Base-by-base conservation (phyloP, 2,888 invertebrate species). In the Alloplasta piceator region DNA sequence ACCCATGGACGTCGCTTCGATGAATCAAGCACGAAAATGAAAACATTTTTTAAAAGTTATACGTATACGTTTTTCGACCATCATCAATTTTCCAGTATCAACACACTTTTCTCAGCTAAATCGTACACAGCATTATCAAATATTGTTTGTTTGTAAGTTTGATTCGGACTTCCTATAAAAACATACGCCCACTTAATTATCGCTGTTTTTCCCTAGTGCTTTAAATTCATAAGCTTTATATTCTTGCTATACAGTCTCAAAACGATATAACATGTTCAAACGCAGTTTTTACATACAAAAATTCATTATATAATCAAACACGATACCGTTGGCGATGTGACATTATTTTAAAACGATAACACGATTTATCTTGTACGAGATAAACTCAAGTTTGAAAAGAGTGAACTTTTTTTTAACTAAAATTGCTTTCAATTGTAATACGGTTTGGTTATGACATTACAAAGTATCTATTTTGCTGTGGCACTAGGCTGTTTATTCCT, bases 381-480 rank as follows among this genome's bases (percentile, higher is more conserved):
- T 74, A 50, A 56, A 68, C 68, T 46, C 36, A 14, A 58, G 52
- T 71, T 38, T 26, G 70, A 63, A 75, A 68, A 63, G 70, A 26
- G 26, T 26, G 26, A n/a, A n/a, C 3, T 26, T 26, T 26, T 26
- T 26, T 26, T 26, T 78, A 82, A 83, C 75, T 67, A 70, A 77
- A 76, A 76, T 82, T 83, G 75, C 80, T 63, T 85, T 89, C 88
- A 80, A 85, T 90, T 91, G 91, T 91, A 90, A 90, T 90, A 91
- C 83, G 88, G 90, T 91, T 91, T 90, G 90, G 90, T 90, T 89
- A 88, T 87, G 87, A 88, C 85, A 85, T 85, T 88, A 84, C 85
- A 79, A 84, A 86, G 85, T 87, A 89, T 88, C 87, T 89, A 87
- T 81, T 85, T 85, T 83, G 78, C 71, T 83, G 79, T 87, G 87